phyloP scores from a whole-genome alignment of 2,113 vertebrate species.

The Megaleporinus macrocephalus region DNA sequence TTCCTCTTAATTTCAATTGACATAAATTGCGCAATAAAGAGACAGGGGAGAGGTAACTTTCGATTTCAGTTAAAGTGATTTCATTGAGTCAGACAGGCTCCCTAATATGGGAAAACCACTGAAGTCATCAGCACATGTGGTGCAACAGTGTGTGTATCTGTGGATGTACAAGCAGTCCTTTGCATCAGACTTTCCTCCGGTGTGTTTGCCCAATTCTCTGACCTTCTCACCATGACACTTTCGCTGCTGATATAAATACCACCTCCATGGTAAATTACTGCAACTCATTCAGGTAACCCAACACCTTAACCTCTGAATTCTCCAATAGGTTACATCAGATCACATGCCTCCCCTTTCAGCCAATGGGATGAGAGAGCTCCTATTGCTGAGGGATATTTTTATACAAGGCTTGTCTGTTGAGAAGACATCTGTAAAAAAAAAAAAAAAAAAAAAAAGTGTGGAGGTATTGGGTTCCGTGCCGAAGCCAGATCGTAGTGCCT shows the following conservation, averaged over 20 bases:
- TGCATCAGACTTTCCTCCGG: constrained; percentile 37
- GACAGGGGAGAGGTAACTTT: constrained; percentile 43
- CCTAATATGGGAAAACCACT: constrained; percentile 51
- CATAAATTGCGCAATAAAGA: constrained; percentile 65
- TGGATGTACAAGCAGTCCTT: constrained; percentile 23
- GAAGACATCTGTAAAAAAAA: constrained; percentile 44
- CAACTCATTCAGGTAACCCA: constrained; percentile 71
- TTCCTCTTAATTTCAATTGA: constrained; percentile 68
- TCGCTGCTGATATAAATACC: constrained; percentile 73
- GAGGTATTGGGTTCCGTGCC: constrained; percentile 52
- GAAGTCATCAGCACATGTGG: constrained; percentile 5
- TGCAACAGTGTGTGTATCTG: background rate
- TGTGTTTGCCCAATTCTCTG: constrained; percentile 61
- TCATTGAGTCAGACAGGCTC: constrained; percentile 57
- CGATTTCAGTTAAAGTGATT: constrained; percentile 61
- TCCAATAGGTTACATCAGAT: constrained; percentile 66
- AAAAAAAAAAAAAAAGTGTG: constrained; percentile 26
- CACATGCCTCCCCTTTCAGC: constrained; percentile 58
- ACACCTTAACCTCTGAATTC: constrained; percentile 55
- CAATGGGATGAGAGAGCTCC: constrained; percentile 54
- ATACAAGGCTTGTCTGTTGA: constrained; percentile 58
- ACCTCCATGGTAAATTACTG: constrained; percentile 71
- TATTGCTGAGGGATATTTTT: constrained; percentile 53
- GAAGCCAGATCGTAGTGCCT: constrained; percentile 61
- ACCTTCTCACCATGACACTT: constrained; percentile 72